A percentile compares a stretch with the other conserved stretches of the same genome.
These are phyloP conservation scores for Phalera bucephala DNA, from an alignment of 2,888 invertebrate species.

Conservation along the genomic window DNA sequence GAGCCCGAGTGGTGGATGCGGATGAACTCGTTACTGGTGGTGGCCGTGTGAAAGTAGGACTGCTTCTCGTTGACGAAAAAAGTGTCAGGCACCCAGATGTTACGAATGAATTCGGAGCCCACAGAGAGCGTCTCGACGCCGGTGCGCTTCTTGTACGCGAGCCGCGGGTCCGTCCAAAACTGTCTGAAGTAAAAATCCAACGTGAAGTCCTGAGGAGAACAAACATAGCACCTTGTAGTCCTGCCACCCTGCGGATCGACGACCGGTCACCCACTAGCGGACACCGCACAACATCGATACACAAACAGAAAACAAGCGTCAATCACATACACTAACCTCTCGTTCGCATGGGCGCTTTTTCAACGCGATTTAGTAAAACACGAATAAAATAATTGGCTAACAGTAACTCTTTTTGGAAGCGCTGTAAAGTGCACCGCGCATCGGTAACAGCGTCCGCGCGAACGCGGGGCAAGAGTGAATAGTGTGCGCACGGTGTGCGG, in stretches of 20 bases:
- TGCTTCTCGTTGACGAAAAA: constrained; percentile 99
- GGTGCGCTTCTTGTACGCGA: constrained; percentile 92
- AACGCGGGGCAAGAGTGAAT: no score
- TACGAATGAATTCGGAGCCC: constrained; percentile 96
- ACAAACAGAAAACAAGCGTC: constrained; percentile 36
- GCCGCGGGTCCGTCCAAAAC: constrained; percentile 97
- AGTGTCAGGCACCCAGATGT: constrained; percentile 99
- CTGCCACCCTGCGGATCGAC: neutral
- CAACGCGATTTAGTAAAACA: no score
- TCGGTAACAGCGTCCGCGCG: no score
- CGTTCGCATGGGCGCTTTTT: no score
- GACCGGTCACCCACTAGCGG: constrained; percentile 4
- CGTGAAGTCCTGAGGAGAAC: constrained; percentile 90
- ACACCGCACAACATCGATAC: constrained; percentile 38
- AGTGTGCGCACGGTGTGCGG: no score
- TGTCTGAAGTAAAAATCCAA: constrained; percentile 98
- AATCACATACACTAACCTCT: no score
- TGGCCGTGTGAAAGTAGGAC: constrained; percentile 99
- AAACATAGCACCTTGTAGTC: constrained; percentile 19
- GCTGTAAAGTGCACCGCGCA: no score
- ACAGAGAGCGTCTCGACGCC: constrained; percentile 94
- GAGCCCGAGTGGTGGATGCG: constrained; percentile 95
- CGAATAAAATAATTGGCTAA: constrained; percentile 2
- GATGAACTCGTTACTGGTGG: constrained; percentile 98
- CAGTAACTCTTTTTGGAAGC: no score